Base-by-base conservation (phyloP, 2,888 invertebrate species). In the Phengaris arion region DNA sequence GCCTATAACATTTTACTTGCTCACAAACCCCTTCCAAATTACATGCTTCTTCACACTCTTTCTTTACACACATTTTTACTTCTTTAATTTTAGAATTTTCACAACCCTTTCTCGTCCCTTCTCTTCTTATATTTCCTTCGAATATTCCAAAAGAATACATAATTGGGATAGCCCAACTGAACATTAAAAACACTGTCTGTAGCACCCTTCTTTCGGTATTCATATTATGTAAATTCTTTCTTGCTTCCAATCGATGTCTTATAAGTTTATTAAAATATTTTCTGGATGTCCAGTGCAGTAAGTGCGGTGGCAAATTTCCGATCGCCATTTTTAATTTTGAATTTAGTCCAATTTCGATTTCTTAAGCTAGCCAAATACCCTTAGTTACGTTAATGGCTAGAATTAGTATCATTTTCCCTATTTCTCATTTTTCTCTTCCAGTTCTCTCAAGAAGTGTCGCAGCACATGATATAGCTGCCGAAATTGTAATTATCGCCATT, bases 221-320 rank as follows among this genome's bases (percentile, higher is more conserved):
- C 74, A 55, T 45, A 8, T 82, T 77, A 0, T 80, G 45, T 0
- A 80, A 78, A 22, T 75, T 57, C 55, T 78, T 76, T 2, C 77
- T 22, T 1, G 81, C 79, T 3, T 77, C 77, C 0, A 79, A 6
- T 5, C 83, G 82, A 9, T 85, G 79, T 0, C 77, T 76, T 2
- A 89, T 48, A 12, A 83, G 77, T 0, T 77, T 81, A 9, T 74
- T 72, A 8, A 85, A 82, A 57, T 87, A 83, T 69, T 86, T 86
- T 52, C 2, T 81, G 0, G 87, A 83, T 2, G 88, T 89, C 2
- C 81, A 78, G 54, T 84, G 79, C 89, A 89, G 91, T 2, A 91
- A 82, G 15, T 82, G 87, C 0, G 86, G 84, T 2, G 91, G 91
- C 79, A 90, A 90, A 51, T 87, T 84, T 13, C 86, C 85, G 46